Evolutionary conservation across 2,113 vertebrate genomes (phyloP), one percentile per base, ranked within the genome.

Genomic region (Pogonocichla stellata): DNA sequence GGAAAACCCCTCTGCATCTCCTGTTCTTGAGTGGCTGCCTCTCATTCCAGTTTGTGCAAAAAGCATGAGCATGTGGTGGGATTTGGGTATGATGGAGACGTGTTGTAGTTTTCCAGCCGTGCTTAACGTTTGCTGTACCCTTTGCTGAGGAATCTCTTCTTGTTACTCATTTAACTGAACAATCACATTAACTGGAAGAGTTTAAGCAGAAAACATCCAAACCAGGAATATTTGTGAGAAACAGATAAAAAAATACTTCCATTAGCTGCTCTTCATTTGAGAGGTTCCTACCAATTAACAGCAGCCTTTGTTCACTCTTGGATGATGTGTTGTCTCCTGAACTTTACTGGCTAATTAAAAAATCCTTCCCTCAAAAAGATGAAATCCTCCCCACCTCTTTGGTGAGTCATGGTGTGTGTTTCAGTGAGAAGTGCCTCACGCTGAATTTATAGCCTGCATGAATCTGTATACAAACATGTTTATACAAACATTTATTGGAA

Each of bases 81-180:
- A 38, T 72, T 69, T 42, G 50, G 40, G 31, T 26, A 3, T 26
- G 64, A 36, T 38, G 26, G 33, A 83, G 69, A 45, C 28, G 3
- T 1, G 16, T 10, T 9, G 38, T 25, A 3, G 16, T 48, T 91
- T 91, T 71, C 69, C 57, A 84, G n/a, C 29, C 0, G 0, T 18
- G 45, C 40, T 78, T 66, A 26, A 61, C 34, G 23, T 64, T 91
- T 34, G 50, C 64, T 42, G 33, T 60, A 29, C 34, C 61, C 40
- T 89, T n/a, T n/a, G 62, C 54, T 61, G 42, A 80, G 42, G 31
- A 77, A 70, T 23, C 48, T 71, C 90, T 72, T 58, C 23, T 81
- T 87, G 56, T 69, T 73, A 66, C 60, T 89, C 22, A 6, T 79
- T 93, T 91, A 67, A 87, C 90, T 74, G 87, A 84, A 87, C 92